Conservation (phyloP, 1,140 invertebrate species). For the Cylas formicarius region DNA sequence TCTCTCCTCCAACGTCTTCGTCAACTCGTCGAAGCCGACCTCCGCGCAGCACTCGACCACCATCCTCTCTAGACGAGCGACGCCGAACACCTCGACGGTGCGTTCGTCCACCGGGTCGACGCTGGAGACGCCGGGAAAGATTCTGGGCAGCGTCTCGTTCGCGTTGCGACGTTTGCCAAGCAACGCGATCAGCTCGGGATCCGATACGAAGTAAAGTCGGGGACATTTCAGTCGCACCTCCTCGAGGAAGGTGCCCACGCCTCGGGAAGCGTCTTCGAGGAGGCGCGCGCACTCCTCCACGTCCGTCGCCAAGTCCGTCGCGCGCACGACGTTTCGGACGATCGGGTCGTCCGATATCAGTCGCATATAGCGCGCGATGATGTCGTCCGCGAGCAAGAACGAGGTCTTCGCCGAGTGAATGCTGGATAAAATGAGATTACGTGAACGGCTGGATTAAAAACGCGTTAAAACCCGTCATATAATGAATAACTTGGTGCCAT, state of each 20-base stretch:
- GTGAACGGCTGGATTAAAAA: too few species aligned
- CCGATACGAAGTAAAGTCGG: slow-evolving; percentile 88
- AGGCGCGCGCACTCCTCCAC: slow-evolving; percentile 61
- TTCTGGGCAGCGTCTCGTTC: slow-evolving; percentile 41
- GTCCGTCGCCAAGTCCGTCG: slow-evolving; percentile 62
- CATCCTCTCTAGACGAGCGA: too few species aligned
- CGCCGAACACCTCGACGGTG: too few species aligned
- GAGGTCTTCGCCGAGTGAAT: too few species aligned
- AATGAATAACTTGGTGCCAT: too few species aligned
- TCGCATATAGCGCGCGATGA: slow-evolving; percentile 69
- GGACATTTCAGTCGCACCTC: slow-evolving; percentile 83
- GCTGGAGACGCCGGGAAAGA: too few species aligned
- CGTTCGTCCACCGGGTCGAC: too few species aligned
- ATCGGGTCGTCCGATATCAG: slow-evolving; percentile 50
- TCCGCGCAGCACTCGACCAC: too few species aligned
- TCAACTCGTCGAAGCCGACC: slow-evolving; percentile 85
- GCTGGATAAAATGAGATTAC: too few species aligned
- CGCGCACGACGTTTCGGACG: slow-evolving; percentile 63
- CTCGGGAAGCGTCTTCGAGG: slow-evolving; percentile 73
- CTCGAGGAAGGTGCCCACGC: slow-evolving; percentile 84
- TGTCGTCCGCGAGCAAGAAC: too few species aligned
- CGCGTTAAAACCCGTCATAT: too few species aligned
- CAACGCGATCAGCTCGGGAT: slow-evolving; percentile 91
- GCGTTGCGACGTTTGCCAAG: slow-evolving; percentile 72
- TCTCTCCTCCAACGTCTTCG: slow-evolving; percentile 72